Percentiles rank a stretch among this genome's conserved stretches.
Evolutionary conservation across 2,888 invertebrate species (phyloP).

Genomic region (Spodoptera picta): DNA sequence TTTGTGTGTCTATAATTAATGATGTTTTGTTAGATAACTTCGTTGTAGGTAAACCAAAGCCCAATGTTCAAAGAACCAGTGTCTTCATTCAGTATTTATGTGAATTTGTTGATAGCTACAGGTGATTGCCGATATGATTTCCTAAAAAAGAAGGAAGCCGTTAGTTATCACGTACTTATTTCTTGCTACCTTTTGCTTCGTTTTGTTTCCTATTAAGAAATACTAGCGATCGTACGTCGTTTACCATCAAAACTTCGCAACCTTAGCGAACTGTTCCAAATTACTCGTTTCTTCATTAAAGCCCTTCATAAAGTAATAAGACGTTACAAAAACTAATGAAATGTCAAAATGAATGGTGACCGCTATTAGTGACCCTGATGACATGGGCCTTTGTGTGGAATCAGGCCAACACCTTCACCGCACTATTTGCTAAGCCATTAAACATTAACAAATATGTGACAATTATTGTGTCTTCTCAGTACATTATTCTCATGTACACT

Average conservation of each 20-base stretch:
- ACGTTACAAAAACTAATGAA: too few relatives aligned
- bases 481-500: conserved; percentile 1
- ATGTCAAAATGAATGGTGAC: neutral
- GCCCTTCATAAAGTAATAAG: too few relatives aligned
- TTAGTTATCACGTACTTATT: too few relatives aligned
- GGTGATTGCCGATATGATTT: too few relatives aligned
- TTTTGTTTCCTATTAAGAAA: conserved; percentile 22
- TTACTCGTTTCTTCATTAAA: too few relatives aligned
- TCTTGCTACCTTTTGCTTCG: too few relatives aligned
- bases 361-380: conserved; percentile 28
- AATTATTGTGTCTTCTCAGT: neutral
- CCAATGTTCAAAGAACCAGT: neutral
- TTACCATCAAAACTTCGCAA: conserved; percentile 3
- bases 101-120: too few relatives aligned
- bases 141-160: too few relatives aligned
- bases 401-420: conserved; percentile 19
- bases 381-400: conserved; percentile 12
- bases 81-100: too few relatives aligned
- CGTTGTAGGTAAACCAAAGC: neutral
- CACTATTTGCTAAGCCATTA: conserved; percentile 30
- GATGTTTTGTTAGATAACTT: conserved; percentile 7
- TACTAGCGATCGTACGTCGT: too few relatives aligned
- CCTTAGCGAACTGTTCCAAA: neutral
- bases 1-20: conserved; percentile 26
- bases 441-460: conserved; percentile 23